phyloP scores from a whole-genome alignment of 2,113 vertebrate species.

The Galbula dea region DNA sequence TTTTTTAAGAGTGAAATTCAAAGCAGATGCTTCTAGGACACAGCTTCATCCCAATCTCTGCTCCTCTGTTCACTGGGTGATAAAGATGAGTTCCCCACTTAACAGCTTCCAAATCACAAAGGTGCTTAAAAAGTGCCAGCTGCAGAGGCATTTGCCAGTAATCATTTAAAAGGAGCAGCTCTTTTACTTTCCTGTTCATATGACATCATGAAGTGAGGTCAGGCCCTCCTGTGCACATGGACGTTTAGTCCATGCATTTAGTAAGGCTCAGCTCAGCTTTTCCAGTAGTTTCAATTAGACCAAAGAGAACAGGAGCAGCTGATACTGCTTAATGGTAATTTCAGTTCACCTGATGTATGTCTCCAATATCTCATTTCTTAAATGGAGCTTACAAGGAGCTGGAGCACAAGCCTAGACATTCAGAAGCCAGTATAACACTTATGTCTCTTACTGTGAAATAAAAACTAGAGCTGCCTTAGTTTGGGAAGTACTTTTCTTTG shows the following conservation, averaged over 20 bases:
- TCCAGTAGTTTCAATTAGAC: background rate
- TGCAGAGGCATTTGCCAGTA: background rate
- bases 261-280: background rate
- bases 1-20: background rate
- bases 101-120: background rate
- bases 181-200: background rate
- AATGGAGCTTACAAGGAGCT: background rate
- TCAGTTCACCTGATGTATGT: background rate
- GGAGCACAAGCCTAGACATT: background rate
- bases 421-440: background rate
- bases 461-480: background rate
- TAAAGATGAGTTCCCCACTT: background rate
- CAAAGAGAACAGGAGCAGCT: background rate
- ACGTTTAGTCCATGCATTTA: background rate
- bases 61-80: background rate
- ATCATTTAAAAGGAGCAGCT: background rate
- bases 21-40: background rate
- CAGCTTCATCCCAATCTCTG: background rate
- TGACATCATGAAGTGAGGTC: background rate
- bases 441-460: background rate
- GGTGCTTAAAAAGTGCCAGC: background rate
- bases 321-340: background rate
- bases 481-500: background rate
- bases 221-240: background rate
- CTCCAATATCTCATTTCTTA: background rate